These are phyloP conservation scores for Euzophera pinguis DNA, from an alignment of 2,888 invertebrate species.

Conservation along the genomic window DNA sequence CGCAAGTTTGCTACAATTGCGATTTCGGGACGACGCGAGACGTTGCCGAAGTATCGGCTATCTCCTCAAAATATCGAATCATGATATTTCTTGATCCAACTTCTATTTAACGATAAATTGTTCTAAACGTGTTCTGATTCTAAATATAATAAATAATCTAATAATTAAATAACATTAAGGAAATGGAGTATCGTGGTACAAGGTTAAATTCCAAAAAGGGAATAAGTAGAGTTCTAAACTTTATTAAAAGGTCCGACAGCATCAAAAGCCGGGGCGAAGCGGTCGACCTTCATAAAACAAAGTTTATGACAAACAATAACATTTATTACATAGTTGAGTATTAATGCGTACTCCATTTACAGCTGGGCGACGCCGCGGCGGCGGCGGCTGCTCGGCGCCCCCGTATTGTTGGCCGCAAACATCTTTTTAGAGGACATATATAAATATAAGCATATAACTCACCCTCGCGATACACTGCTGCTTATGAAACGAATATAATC, in stretches of 20 bases:
- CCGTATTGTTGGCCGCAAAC: slow-evolving; percentile 50
- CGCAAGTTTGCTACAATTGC: slow-evolving; percentile 60
- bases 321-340: slow-evolving; percentile 74
- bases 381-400: slow-evolving; percentile 36
- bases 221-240: slow-evolving; percentile 53
- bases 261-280: slow-evolving; percentile 47
- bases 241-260: slow-evolving; percentile 60
- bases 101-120: slow-evolving; percentile 26
- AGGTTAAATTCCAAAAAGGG: slow-evolving; percentile 45
- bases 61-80: slow-evolving; percentile 58
- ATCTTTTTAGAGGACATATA: slow-evolving; percentile 33
- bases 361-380: slow-evolving; percentile 54
- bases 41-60: slow-evolving; percentile 39
- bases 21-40: slow-evolving; percentile 35
- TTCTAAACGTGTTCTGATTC: too few relatives aligned
- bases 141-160: not conserved
- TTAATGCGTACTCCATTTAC: slow-evolving; percentile 71
- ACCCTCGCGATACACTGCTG: slow-evolving; percentile 31
- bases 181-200: slow-evolving; percentile 42
- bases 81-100: slow-evolving; percentile 53
- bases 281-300: slow-evolving; percentile 70
- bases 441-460: slow-evolving; percentile 26
- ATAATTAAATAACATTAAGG: slow-evolving; percentile 23
- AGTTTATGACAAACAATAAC: slow-evolving; percentile 77
- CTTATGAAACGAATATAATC: slow-evolving; percentile 46